These are phyloP conservation scores for Rhopalosiphum padi DNA, from an alignment of 1,140 invertebrate species.

Conservation along the genomic window DNA sequence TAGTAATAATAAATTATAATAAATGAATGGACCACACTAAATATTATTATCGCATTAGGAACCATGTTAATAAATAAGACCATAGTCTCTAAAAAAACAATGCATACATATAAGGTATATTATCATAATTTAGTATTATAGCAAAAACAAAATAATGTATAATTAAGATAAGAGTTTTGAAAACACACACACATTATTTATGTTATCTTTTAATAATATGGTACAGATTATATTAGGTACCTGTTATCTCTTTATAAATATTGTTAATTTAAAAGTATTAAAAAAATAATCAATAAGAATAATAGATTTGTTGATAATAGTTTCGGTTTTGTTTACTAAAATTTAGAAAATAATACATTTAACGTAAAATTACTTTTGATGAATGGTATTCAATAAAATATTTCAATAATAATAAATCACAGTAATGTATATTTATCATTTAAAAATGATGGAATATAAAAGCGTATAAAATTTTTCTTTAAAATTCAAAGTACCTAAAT, in stretches of 20 bases:
- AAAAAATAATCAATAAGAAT: not conserved
- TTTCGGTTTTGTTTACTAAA: not conserved
- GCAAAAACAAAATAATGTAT: not conserved
- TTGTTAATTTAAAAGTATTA: conserved; percentile 27
- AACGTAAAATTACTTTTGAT: not conserved
- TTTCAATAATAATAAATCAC: not conserved
- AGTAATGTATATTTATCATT: not conserved
- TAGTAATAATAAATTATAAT: not conserved
- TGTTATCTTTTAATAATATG: conserved; percentile 19
- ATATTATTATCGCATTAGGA: not conserved
- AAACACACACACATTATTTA: not conserved
- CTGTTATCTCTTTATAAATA: not conserved
- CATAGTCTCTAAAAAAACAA: conserved; percentile 21
- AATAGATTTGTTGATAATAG: not conserved
- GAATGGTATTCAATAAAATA: not conserved
- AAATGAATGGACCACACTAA: not conserved
- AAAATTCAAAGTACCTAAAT: not conserved
- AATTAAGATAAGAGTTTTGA: conserved; percentile 44
- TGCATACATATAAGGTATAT: not conserved
- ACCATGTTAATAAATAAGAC: not conserved
- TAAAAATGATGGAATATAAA: not conserved
- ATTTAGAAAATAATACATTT: not conserved
- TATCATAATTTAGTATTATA: not conserved
- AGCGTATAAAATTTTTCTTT: not conserved
- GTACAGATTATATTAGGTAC: not conserved